Evolutionary conservation across 2,888 invertebrate species (phyloP).

Genomic region (Diarsia brunnea): DNA sequence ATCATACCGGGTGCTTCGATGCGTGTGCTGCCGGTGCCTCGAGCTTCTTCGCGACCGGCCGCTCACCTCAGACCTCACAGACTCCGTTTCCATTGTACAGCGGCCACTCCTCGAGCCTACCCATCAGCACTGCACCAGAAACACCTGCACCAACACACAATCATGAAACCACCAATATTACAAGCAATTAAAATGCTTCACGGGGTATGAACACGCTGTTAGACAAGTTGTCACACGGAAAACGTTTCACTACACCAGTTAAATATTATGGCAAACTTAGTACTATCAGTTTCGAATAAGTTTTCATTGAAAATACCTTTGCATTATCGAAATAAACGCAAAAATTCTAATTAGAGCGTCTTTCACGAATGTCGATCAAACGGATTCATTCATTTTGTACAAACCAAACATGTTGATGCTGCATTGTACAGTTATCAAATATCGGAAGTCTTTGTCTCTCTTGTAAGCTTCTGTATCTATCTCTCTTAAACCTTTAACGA

Average conservation of each 20-base stretch:
- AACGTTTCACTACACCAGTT: conserved; percentile 42
- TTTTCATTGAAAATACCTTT: conserved; percentile 75
- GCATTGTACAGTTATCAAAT: conserved; percentile 54
- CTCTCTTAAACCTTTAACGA: conserved; percentile 46
- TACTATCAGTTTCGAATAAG: conserved; percentile 39
- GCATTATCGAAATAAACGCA: conserved; percentile 79
- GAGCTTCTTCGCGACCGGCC: conserved; percentile 94
- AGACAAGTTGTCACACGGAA: conserved; percentile 69
- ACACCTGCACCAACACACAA: conserved; percentile 79
- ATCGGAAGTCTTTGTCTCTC: conserved; percentile 59
- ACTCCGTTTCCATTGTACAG: conserved; percentile 96
- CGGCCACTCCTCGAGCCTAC: conserved; percentile 72
- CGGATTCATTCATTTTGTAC: conserved; percentile 81
- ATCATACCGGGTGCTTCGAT: conserved; percentile 92
- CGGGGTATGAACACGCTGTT: conserved; percentile 76
- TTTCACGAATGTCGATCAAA: conserved; percentile 78
- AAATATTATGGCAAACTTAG: conserved; percentile 40
- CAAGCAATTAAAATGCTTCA: conserved; percentile 87
- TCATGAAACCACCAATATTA: conserved; percentile 78
- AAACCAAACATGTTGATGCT: conserved; percentile 65
- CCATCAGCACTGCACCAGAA: conserved; percentile 81
- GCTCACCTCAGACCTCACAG: conserved; percentile 97
- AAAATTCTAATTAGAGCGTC: conserved; percentile 82
- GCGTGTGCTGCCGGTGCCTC: conserved; percentile 91
- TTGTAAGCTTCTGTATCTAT: conserved; percentile 1